A percentile compares a stretch with the other conserved stretches of the same genome.
These are phyloP conservation scores for Petrosia ficiformis DNA, from an alignment of 37 sponge, comb jelly and placozoan genomes.

Conservation along the genomic window DNA sequence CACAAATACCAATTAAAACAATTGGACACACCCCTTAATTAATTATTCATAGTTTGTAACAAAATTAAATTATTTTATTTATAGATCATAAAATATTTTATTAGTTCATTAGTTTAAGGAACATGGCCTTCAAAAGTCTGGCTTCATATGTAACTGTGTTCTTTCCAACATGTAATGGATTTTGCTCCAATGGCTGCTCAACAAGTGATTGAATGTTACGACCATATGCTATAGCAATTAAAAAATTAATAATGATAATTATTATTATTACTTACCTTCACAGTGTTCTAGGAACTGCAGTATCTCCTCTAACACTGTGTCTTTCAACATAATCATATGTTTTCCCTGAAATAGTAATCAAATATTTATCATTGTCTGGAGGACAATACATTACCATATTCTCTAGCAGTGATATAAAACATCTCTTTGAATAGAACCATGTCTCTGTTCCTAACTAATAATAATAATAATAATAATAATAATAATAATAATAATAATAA, in stretches of 20 bases:
- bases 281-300: constrained; percentile 91
- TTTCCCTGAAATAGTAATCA: constrained; percentile 70
- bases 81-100: neutral
- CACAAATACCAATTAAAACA: too few relatives aligned
- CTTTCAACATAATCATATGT: constrained; percentile 96
- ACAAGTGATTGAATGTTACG: constrained; percentile 55
- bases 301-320: constrained; percentile 77
- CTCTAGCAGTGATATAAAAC: constrained; percentile 92
- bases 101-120: constrained; percentile 59
- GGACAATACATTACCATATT: constrained; percentile 69
- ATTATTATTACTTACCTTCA: constrained; percentile 68
- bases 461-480: neutral
- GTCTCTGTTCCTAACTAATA: constrained; percentile 94
- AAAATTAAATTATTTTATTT: too few relatives aligned
- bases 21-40: too few relatives aligned
- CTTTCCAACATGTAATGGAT: constrained; percentile 71
- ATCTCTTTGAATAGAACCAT: constrained; percentile 97
- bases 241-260: neutral
- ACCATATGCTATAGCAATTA: constrained; percentile 54
- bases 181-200: constrained; percentile 80
- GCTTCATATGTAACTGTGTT: constrained; percentile 97
- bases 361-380: neutral
- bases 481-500: neutral
- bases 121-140: constrained; percentile 86
- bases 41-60: too few relatives aligned